Evolutionary conservation across 2,888 invertebrate species (phyloP), one percentile per base, ranked within the genome.

Genomic region (Caenorhabditis sp.): DNA sequence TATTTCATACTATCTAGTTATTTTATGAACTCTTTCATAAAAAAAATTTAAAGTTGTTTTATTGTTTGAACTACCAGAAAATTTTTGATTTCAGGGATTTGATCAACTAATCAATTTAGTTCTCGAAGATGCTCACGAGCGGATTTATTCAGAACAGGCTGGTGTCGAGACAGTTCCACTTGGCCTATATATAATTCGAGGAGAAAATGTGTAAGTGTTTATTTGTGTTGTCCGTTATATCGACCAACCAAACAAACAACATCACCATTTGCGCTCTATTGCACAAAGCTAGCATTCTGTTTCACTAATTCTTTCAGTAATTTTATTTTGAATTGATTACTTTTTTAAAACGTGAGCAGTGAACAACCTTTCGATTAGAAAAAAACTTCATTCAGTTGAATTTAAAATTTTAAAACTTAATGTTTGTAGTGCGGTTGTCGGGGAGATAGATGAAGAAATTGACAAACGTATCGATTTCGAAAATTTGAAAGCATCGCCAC

Each of bases 41-140:
- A n/a, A n/a, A n/a, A n/a, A n/a, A n/a, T n/a, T n/a, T n/a, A n/a
- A n/a, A n/a, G n/a, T n/a, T n/a, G n/a, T n/a, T n/a, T n/a, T n/a
- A n/a, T n/a, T n/a, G n/a, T 17, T 43, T 43, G 43, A 43, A 10
- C 43, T 10, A 12, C 14, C 43, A 43, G 3, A 17, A 10, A 10
- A 14, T 17, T 43, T 14, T 19, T 17, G 51, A 36, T 26, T 55
- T 31, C 58, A 79, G 78, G 99, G 99, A 36, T 99, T 96, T 89
- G 99, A 99, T 89, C 99, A 99, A 90, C 95, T 97, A n/a, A 95
- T 97, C 81, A 99, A 99, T 88, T 91, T 99, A 79, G 96, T 99
- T 84, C 90, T 99, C 78, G 97, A 97, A 88, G 97, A 99, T 89
- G 95, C 96, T 43, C 96, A 97, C 88, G 99, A 99, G 89, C 91